These are phyloP conservation scores for Rhinolophus sinicus DNA, from an alignment of 2,113 vertebrate genomes.

Conservation along the genomic window DNA sequence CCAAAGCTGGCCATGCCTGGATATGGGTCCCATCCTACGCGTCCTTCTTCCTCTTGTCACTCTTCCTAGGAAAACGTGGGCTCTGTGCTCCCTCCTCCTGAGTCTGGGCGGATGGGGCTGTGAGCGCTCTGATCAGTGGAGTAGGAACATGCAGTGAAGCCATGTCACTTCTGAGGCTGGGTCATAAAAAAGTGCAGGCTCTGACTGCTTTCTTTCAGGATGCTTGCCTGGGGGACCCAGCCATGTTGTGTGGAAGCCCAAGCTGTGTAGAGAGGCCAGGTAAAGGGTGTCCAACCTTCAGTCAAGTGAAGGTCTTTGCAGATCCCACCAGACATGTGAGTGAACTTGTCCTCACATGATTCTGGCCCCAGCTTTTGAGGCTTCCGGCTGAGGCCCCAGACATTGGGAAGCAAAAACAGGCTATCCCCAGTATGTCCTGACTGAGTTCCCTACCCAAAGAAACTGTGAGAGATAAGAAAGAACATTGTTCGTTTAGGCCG, in stretches of 20 bases:
- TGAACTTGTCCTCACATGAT: not conserved
- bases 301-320: not conserved
- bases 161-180: not conserved
- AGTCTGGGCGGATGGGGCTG: not conserved
- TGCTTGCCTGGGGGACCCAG: not conserved
- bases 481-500: not conserved
- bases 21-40: not conserved
- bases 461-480: not conserved
- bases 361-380: not conserved
- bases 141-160: not conserved
- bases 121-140: not conserved
- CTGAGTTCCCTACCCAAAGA: not conserved
- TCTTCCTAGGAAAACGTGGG: not conserved
- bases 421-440: not conserved
- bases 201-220: not conserved
- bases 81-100: not conserved
- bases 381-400: not conserved
- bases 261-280: not conserved
- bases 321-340: not conserved
- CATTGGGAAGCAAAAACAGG: not conserved
- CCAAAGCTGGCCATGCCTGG: not conserved
- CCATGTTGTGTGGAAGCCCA: not conserved
- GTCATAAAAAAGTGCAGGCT: not conserved
- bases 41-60: not conserved
- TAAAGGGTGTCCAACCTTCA: not conserved